A percentile compares a stretch with the other conserved stretches of the same genome.
phyloP scores from a whole-genome alignment of 37 sponge, comb jelly and placozoan genomes.

The Dysidea cf. avara region DNA sequence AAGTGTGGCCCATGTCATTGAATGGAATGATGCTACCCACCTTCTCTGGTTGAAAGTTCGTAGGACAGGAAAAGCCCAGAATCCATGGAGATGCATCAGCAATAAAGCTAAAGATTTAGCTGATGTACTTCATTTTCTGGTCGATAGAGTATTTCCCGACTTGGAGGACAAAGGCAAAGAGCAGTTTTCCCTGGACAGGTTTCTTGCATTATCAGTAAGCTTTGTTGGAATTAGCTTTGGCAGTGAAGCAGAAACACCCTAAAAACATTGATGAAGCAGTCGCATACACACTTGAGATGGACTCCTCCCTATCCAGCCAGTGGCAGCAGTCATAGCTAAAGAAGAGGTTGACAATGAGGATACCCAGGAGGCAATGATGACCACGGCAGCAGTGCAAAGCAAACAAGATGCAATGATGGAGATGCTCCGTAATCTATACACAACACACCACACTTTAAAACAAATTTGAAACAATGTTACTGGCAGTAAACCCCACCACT shows the following conservation, averaged over 20 bases:
- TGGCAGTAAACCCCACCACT: conserved; percentile 3
- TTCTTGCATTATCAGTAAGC: background rate
- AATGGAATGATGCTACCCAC: background rate
- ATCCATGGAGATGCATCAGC: background rate
- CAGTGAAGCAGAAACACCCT: background rate
- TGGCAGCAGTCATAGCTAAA: background rate
- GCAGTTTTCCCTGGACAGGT: background rate
- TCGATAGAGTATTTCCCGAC: background rate
- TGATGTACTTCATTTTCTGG: background rate
- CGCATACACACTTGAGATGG: background rate
- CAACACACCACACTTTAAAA: background rate
- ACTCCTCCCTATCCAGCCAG: background rate
- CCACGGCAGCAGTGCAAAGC: too few species aligned
- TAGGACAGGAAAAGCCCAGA: background rate
- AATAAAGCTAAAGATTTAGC: background rate
- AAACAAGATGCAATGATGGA: too few species aligned
- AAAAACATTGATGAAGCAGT: background rate
- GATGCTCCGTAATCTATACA: too few species aligned
- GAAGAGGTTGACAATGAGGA: too few species aligned
- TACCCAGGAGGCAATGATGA: too few species aligned
- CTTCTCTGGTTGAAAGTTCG: background rate
- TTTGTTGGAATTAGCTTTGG: background rate
- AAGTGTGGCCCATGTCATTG: too few species aligned
- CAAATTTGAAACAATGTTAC: too few species aligned
- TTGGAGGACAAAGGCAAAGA: background rate